Percentiles rank a stretch among this genome's conserved stretches.
phyloP scores from a whole-genome alignment of 2,113 vertebrate genomes.

The Burhinus bistriatus region DNA sequence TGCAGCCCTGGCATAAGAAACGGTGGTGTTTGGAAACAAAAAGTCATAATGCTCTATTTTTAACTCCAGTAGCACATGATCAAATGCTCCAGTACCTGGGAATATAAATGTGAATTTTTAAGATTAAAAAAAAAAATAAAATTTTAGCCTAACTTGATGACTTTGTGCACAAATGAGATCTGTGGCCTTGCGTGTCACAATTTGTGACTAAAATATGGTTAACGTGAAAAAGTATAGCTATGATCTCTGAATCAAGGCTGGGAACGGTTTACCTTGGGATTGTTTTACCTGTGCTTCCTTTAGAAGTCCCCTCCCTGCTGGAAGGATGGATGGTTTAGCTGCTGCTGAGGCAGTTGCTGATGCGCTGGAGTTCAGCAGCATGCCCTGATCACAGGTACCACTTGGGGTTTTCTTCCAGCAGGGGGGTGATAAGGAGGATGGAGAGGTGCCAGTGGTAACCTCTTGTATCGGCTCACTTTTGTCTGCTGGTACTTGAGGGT shows the following conservation, averaged over 20 bases:
- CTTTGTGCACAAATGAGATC: neutral
- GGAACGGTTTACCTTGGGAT: neutral
- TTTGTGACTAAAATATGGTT: neutral
- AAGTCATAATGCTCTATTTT: rapidly evolving
- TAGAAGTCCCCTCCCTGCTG: neutral
- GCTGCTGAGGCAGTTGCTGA: neutral
- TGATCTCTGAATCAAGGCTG: neutral
- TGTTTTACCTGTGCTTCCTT: neutral
- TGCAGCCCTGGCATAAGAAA: rapidly evolving
- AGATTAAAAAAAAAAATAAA: neutral
- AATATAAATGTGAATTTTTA: neutral
- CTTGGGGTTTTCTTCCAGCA: neutral
- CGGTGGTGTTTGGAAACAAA: neutral
- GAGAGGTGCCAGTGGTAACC: neutral
- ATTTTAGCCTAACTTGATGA: neutral
- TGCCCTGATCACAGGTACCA: neutral
- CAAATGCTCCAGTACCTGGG: neutral
- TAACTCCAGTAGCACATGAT: rapidly evolving
- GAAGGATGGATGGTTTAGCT: neutral
- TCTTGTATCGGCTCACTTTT: rapidly evolving
- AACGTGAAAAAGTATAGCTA: neutral
- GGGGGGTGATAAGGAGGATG: neutral
- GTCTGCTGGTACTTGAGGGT: neutral
- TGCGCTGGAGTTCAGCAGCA: neutral
- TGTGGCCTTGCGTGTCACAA: neutral